A percentile compares a stretch with the other conserved stretches of the same genome.
These are phyloP conservation scores for Volucella inanis DNA, from an alignment of 2,888 invertebrate genomes.

Conservation along the genomic window DNA sequence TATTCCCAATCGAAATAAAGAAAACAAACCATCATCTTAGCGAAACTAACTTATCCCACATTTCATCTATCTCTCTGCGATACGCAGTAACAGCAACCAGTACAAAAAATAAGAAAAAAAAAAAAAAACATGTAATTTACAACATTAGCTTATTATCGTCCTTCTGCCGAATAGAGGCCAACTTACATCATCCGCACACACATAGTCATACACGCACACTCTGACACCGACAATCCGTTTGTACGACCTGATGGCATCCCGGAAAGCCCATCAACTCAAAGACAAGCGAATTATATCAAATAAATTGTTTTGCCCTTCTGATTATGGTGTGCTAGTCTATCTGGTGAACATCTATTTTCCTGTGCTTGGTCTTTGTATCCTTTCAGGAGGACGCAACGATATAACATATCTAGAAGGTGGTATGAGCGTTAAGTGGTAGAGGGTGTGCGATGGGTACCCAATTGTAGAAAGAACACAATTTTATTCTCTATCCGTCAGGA, in stretches of 20 bases:
- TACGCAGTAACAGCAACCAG: too few species aligned
- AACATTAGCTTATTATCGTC: slow-evolving; percentile 71
- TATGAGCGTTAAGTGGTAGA: background rate
- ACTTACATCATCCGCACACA: background rate
- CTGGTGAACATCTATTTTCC: slow-evolving; percentile 51
- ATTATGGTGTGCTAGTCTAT: slow-evolving; percentile 66
- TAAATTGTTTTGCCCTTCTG: slow-evolving; percentile 73
- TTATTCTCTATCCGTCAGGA: slow-evolving; percentile 22
- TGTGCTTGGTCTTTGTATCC: slow-evolving; percentile 5
- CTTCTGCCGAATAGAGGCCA: slow-evolving; percentile 17
- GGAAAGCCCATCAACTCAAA: slow-evolving; percentile 71
- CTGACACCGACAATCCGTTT: slow-evolving; percentile 10
- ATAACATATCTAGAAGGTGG: too few species aligned
- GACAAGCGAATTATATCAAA: slow-evolving; percentile 74
- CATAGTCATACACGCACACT: background rate
- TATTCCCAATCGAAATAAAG: background rate
- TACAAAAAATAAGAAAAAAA: background rate
- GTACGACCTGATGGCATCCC: slow-evolving; percentile 58
- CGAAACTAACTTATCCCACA: slow-evolving; percentile 58
- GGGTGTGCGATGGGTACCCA: slow-evolving; percentile 7
- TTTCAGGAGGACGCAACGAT: background rate
- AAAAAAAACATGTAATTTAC: slow-evolving; percentile 66
- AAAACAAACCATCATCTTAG: slow-evolving; percentile 58
- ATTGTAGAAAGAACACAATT: slow-evolving; percentile 50
- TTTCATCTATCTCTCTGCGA: background rate